Evolutionary conservation across 2,888 invertebrate genomes (phyloP).

Genomic region (Dorcus parallelipipedus): DNA sequence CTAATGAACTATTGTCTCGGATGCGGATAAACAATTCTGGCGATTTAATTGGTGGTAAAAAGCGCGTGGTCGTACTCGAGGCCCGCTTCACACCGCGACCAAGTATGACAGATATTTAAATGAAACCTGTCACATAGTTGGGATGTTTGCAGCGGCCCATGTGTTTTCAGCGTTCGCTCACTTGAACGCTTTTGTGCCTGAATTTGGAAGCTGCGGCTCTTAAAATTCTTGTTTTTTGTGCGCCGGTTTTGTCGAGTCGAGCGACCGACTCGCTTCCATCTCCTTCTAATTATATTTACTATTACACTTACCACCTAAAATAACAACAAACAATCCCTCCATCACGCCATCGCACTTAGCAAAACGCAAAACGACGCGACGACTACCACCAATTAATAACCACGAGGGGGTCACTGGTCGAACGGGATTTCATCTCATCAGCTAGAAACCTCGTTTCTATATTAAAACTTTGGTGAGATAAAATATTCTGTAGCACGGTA

Average conservation of each 20-base stretch:
- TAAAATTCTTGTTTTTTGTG: constrained; percentile 34
- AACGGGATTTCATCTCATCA: constrained; percentile 1
- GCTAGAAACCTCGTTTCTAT: neutral
- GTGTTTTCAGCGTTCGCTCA: constrained; percentile 24
- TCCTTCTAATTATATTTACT: neutral
- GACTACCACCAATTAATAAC: neutral
- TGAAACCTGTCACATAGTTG: constrained; percentile 39
- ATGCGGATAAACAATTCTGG: constrained; percentile 16
- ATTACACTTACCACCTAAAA: neutral
- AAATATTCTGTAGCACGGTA: constrained; percentile 17
- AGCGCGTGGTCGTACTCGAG: constrained; percentile 5
- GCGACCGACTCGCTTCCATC: constrained; percentile 14
- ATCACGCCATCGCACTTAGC: neutral
- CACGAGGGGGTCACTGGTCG: neutral
- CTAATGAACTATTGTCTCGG: constrained; percentile 18
- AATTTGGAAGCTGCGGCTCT: constrained; percentile 32
- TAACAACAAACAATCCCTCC: neutral
- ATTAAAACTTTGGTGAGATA: constrained; percentile 2
- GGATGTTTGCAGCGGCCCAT: constrained; percentile 34
- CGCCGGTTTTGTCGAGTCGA: constrained; percentile 22
- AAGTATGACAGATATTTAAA: constrained; percentile 34
- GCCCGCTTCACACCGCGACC: constrained; percentile 18
- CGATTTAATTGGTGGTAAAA: constrained; percentile 19
- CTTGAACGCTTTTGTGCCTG: constrained; percentile 28
- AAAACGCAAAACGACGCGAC: neutral